phyloP scores from a whole-genome alignment of 23 tunicate genomes.

The Halocynthia aurantium region DNA sequence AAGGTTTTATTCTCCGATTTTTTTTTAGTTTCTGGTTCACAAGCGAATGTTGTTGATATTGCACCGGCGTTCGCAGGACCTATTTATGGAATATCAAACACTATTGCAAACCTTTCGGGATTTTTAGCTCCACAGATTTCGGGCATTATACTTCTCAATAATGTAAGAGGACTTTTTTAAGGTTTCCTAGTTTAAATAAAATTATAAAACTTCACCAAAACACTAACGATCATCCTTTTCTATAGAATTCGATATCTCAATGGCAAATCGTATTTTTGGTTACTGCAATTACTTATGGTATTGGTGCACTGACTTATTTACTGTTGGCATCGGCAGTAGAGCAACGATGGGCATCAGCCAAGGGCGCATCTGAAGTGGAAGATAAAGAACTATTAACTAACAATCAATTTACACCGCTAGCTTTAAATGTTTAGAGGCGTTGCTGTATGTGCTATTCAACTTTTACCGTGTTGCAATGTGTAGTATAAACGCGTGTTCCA shows the following conservation, averaged over 20 bases:
- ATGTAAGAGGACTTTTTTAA: no score
- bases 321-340: constrained; percentile 52
- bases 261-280: constrained; percentile 70
- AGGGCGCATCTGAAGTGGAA: background rate
- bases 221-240: no score
- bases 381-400: no score
- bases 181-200: no score
- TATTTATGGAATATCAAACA: constrained; percentile 8
- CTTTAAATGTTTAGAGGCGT: no score
- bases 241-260: constrained; percentile 36
- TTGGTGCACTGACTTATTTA: constrained; percentile 50
- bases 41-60: constrained; percentile 8
- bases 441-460: no score
- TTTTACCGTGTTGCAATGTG: no score
- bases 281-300: constrained; percentile 31
- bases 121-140: constrained; percentile 14
- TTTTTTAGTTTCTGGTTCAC: background rate
- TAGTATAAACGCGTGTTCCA: no score
- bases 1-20: background rate
- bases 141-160: constrained; percentile 1
- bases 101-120: constrained; percentile 8
- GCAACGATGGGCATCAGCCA: constrained; percentile 61
- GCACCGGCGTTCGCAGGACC: constrained; percentile 15
- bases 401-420: no score
- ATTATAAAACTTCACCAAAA: no score